phyloP scores from a whole-genome alignment of 2,888 invertebrate species.

The Neria commutata region DNA sequence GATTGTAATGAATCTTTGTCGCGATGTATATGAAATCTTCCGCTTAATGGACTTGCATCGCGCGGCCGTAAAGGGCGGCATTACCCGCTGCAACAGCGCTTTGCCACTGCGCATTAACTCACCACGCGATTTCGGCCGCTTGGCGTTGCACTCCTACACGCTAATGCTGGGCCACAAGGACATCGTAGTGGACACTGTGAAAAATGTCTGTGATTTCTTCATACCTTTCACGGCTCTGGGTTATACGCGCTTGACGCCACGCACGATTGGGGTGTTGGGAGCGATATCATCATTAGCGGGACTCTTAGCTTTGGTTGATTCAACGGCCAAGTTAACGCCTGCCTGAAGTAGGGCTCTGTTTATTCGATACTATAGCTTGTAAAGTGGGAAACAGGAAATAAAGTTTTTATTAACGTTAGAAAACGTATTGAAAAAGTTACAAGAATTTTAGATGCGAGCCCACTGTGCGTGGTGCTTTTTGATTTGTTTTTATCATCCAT shows the following conservation, averaged over 20 bases:
- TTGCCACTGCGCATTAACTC: constrained; percentile 46
- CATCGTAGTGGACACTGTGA: constrained; percentile 80
- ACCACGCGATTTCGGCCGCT: constrained; percentile 41
- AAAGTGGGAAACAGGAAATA: no score
- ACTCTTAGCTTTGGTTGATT: constrained; percentile 75
- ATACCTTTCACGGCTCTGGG: constrained; percentile 85
- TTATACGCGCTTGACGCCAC: constrained; percentile 77
- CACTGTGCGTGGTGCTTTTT: no score
- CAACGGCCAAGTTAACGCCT: constrained; percentile 77
- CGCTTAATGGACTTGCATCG: constrained; percentile 68
- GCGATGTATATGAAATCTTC: constrained; percentile 85
- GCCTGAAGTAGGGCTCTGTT: constrained; percentile 48
- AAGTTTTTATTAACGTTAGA: no score
- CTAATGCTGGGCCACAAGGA: constrained; percentile 64
- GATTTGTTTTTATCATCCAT: no score
- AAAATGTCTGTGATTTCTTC: constrained; percentile 86
- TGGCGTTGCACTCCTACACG: constrained; percentile 48
- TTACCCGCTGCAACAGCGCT: constrained; percentile 39
- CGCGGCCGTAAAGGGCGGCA: constrained; percentile 58
- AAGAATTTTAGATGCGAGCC: no score
- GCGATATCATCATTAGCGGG: constrained; percentile 82
- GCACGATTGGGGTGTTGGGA: constrained; percentile 78
- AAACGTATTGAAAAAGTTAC: no score
- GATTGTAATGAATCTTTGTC: constrained; percentile 76
- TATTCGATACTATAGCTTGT: no score